Evolutionary conservation across 1,140 invertebrate genomes (phyloP).

Genomic region (Trichonephila inaurata): DNA sequence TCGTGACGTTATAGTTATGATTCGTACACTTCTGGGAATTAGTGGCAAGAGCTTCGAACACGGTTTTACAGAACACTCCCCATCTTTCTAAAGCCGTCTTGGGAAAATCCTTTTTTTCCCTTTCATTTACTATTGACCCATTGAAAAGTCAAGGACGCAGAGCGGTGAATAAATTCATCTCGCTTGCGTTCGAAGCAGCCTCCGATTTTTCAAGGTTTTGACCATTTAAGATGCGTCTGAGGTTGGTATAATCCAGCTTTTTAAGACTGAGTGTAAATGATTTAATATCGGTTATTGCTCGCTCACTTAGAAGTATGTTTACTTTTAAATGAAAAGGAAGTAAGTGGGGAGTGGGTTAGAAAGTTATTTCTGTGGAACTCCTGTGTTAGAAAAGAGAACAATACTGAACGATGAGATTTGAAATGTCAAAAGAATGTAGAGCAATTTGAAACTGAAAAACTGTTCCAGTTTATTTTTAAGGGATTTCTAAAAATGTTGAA

Average conservation of each 20-base stretch:
- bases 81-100: background rate
- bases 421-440: no score
- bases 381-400: no score
- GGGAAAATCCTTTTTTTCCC: background rate
- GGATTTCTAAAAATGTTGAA: no score
- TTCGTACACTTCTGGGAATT: no score
- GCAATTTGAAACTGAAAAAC: no score
- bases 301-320: background rate
- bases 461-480: no score
- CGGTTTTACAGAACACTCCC: background rate
- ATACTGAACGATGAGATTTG: no score
- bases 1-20: no score
- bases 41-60: background rate
- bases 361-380: no score
- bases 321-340: background rate
- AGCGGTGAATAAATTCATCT: background rate
- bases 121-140: slow-evolving; percentile 9
- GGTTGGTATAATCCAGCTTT: background rate
- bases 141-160: background rate
- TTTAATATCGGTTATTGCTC: background rate
- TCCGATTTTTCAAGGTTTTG: slow-evolving; percentile 19
- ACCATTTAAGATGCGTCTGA: background rate
- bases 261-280: background rate
- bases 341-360: no score
- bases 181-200: background rate